Evolutionary conservation across 1,140 invertebrate genomes (phyloP).

Genomic region (Planococcus citri): DNA sequence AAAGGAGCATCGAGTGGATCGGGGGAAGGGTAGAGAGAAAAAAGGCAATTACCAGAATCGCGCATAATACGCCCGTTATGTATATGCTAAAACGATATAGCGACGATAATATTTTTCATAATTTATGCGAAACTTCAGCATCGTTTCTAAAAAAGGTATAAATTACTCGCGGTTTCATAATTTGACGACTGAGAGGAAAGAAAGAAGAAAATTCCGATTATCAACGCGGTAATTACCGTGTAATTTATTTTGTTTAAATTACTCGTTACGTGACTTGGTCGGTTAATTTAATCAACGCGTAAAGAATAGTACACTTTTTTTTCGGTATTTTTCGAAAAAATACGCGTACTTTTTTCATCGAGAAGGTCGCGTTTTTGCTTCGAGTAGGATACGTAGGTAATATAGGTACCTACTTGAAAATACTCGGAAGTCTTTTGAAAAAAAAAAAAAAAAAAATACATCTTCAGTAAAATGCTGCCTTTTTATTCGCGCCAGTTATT

Average conservation of each 20-base stretch:
- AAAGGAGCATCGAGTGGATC: no score
- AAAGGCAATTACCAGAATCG: no score
- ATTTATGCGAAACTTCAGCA: not conserved
- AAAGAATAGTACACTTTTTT: no score
- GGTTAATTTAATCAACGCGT: not conserved
- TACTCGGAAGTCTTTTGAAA: not conserved
- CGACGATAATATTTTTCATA: not conserved
- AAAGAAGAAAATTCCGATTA: not conserved
- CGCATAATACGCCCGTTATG: no score
- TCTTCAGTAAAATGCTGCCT: not conserved
- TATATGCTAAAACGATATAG: no score
- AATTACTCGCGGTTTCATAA: not conserved
- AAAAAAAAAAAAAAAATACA: no score
- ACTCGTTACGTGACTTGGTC: not conserved
- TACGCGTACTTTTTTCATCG: no score
- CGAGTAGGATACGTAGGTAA: no score
- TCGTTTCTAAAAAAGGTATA: not conserved
- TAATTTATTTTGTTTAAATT: constrained; percentile 2
- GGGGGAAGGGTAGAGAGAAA: no score
- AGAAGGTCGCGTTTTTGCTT: no score
- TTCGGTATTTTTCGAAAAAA: no score
- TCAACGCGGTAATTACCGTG: not conserved
- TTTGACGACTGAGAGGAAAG: no score
- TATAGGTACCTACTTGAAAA: not conserved
- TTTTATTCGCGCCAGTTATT: not conserved